Percentiles rank a stretch among this genome's conserved stretches.
phyloP scores from a whole-genome alignment of 2,797 vertebrate species.

The Mus spretus region DNA sequence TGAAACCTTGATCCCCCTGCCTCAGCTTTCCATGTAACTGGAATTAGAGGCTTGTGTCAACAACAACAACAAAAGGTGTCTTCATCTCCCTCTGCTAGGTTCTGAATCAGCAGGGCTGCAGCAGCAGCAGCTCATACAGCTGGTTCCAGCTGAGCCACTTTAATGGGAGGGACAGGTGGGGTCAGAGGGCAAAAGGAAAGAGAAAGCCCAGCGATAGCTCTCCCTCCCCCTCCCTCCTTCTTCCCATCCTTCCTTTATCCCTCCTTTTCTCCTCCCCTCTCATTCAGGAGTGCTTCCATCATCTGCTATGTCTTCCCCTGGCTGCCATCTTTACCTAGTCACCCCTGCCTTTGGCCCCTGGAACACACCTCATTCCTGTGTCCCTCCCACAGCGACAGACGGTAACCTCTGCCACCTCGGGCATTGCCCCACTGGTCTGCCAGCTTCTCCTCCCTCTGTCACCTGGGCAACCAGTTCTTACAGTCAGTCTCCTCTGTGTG shows the following conservation, averaged over 20 bases:
- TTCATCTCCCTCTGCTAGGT: not conserved
- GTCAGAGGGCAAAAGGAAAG: not conserved
- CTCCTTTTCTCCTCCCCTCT: fast-evolving
- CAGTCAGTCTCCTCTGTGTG: not conserved
- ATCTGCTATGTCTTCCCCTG: not conserved
- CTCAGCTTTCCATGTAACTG: not conserved
- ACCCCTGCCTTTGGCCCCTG: not conserved
- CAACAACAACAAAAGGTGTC: not conserved
- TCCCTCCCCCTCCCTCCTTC: too few relatives aligned
- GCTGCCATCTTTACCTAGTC: too few relatives aligned
- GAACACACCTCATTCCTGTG: not conserved
- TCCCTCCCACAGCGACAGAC: too few relatives aligned
- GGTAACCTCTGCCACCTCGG: too few relatives aligned
- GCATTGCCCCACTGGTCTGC: too few relatives aligned
- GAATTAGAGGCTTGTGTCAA: not conserved
- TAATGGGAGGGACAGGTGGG: too few relatives aligned
- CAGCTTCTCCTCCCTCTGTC: not conserved
- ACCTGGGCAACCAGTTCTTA: not conserved
- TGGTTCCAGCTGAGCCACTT: not conserved
- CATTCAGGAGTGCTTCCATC: not conserved
- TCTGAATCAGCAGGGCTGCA: not conserved
- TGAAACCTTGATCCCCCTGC: not conserved
- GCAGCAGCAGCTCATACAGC: not conserved
- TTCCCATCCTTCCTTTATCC: fast-evolving
- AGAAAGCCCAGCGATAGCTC: too few relatives aligned